Base-by-base conservation (phyloP, 2,888 invertebrate species). In the Oligia fasciuncula region DNA sequence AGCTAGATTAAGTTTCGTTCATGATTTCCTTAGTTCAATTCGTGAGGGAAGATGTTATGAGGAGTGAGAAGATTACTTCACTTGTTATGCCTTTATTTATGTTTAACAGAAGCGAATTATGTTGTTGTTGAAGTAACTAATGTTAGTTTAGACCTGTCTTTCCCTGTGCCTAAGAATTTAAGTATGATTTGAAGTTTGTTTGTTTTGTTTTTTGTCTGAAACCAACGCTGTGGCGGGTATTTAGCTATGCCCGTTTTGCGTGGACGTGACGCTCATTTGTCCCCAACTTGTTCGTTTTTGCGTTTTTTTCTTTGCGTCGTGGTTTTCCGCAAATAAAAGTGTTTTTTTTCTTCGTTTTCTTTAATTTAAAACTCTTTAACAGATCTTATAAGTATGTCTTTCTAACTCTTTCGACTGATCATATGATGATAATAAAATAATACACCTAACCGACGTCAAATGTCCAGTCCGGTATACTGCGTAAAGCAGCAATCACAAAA, bases 1-100 rank as follows among this genome's bases (percentile, higher is more conserved):
- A 81, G 71, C 60, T 84, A 76, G 81, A 85, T 86, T 80, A 80
- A 80, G 66, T 85, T 78, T 49, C 69, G 84, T 78, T 78, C 67
- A 80, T 67, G 51, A 73, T 84, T 85, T 84, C 67, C 73, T 85
- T 75, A 73, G 65, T 75, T 46, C 65, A 13, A 62, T 68, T 77
- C 43, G 71, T 67, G 67, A 76, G 43, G 29, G 76, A 51, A 77
- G 49, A 57, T 60, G 49, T 49, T 62, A 77, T 71, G 71, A 77
- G 62, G 49, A 62, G 71, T 43, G 46, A 63, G 43, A 40, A 67
- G 46, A 77, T 82, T 77, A 62, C 40, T 77, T 49, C 46, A 40
- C 46, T 67, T 71, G 66, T 51, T 69, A 17, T 57, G 29, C n/a
- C 17, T 49, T 60, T 67, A 54, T 35, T 8, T 17, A 13, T 35